A percentile compares a stretch with the other conserved stretches of the same genome.
These are phyloP conservation scores for Thunnus thynnus DNA, from an alignment of 2,113 vertebrate species.

Conservation along the genomic window DNA sequence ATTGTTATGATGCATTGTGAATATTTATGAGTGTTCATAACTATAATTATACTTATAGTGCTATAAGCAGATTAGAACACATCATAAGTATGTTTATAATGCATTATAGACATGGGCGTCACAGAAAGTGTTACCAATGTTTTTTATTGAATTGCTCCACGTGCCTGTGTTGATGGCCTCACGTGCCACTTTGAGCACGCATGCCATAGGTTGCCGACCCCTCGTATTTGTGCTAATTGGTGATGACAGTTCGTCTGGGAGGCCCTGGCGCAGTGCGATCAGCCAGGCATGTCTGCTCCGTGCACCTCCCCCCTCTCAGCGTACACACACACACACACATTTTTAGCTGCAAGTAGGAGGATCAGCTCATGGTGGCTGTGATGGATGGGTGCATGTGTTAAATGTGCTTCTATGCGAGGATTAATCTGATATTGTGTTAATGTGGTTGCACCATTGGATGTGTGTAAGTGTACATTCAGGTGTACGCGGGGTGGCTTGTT, in stretches of 20 bases:
- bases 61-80: too few relatives aligned
- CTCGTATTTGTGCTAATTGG: slow-evolving; percentile 54
- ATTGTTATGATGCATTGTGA: too few relatives aligned
- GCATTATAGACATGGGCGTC: too few relatives aligned
- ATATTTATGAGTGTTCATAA: too few relatives aligned
- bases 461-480: background rate
- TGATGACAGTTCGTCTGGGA: slow-evolving; percentile 65
- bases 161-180: too few relatives aligned
- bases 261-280: slow-evolving; percentile 48
- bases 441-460: background rate
- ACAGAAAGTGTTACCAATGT: too few relatives aligned
- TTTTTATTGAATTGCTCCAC: too few relatives aligned
- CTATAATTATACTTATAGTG: too few relatives aligned
- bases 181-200: too few relatives aligned
- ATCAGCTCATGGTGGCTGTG: slow-evolving; percentile 31
- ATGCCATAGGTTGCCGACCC: too few relatives aligned
- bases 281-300: slow-evolving; percentile 49
- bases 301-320: background rate
- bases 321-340: slow-evolving; percentile 3
- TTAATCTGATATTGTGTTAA: slow-evolving; percentile 1
- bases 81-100: too few relatives aligned
- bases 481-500: background rate
- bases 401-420: background rate
- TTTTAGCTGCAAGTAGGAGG: slow-evolving; percentile 9
- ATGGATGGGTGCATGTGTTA: slow-evolving; percentile 42